Conservation (phyloP, 2,797 vertebrate species). For the Dryobates pubescens region DNA sequence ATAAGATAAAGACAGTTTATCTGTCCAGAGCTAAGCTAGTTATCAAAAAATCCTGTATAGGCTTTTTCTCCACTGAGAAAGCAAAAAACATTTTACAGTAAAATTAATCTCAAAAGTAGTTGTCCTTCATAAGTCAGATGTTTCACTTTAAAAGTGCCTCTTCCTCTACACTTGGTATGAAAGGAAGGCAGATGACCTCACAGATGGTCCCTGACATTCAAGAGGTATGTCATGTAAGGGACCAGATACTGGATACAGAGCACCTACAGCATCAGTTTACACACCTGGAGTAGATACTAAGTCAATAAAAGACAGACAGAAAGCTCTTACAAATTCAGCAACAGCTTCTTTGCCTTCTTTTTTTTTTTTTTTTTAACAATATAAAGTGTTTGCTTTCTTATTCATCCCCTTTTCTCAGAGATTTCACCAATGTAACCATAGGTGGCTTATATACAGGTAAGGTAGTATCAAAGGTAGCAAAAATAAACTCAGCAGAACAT, state of each 20-base stretch:
- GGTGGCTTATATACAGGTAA: neutral
- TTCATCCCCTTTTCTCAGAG: neutral
- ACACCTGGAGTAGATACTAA: neutral
- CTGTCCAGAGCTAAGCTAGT: neutral
- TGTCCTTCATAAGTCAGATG: neutral
- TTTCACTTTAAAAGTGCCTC: neutral
- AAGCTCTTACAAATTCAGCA: neutral
- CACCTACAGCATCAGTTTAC: neutral
- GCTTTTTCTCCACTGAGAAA: neutral
- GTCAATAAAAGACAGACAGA: neutral
- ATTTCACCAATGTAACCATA: neutral
- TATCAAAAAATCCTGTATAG: neutral
- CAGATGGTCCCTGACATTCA: neutral
- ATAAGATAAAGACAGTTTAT: neutral
- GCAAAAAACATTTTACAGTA: neutral
- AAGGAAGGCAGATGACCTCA: neutral
- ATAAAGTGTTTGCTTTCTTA: neutral
- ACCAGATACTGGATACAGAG: neutral
- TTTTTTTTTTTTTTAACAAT: neutral
- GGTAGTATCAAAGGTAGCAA: neutral
- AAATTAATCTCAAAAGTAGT: neutral
- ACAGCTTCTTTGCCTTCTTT: neutral
- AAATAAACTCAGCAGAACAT: neutral
- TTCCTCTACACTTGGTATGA: neutral
- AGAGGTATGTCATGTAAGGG: neutral